Evolutionary conservation across 2,888 invertebrate species (phyloP).

Genomic region (Pimpla rufipes): DNA sequence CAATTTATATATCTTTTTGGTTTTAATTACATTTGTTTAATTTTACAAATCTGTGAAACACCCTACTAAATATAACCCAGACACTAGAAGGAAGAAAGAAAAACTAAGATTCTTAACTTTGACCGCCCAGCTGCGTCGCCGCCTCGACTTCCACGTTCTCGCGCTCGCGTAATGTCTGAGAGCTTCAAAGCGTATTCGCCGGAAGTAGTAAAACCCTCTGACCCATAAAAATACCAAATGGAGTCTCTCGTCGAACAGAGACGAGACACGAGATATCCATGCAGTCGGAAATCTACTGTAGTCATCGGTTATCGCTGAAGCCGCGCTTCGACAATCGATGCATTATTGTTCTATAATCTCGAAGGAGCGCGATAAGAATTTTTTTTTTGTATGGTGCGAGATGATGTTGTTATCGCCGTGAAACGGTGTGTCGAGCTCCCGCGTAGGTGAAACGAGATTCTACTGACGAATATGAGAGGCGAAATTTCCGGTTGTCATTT

Average conservation of each 20-base stretch:
- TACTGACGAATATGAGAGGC: background rate
- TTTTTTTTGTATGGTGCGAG: background rate
- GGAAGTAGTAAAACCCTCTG: slow-evolving; percentile 19
- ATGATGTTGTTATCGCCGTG: slow-evolving; percentile 19
- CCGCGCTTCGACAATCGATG: slow-evolving; percentile 5
- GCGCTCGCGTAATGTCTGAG: background rate
- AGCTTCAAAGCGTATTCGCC: slow-evolving; percentile 32
- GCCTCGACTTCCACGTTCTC: background rate
- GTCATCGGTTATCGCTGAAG: slow-evolving; percentile 22
- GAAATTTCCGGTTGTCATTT: background rate
- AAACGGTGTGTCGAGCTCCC: background rate
- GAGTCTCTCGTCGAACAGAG: background rate
- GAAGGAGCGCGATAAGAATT: slow-evolving; percentile 22
- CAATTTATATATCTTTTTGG: no score
- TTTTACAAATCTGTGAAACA: no score
- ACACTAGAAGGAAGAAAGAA: no score
- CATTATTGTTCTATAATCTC: slow-evolving; percentile 29
- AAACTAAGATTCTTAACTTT: slow-evolving; percentile 35
- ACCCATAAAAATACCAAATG: slow-evolving; percentile 18
- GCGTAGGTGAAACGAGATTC: background rate
- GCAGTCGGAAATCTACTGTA: background rate
- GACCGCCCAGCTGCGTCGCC: slow-evolving; percentile 2
- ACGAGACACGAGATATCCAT: background rate
- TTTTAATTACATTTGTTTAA: no score
- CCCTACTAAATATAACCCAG: no score